A percentile compares a stretch with the other conserved stretches of the same genome.
phyloP scores from a whole-genome alignment of 2,113 vertebrate species.

The Myanophis thanlyinensis region DNA sequence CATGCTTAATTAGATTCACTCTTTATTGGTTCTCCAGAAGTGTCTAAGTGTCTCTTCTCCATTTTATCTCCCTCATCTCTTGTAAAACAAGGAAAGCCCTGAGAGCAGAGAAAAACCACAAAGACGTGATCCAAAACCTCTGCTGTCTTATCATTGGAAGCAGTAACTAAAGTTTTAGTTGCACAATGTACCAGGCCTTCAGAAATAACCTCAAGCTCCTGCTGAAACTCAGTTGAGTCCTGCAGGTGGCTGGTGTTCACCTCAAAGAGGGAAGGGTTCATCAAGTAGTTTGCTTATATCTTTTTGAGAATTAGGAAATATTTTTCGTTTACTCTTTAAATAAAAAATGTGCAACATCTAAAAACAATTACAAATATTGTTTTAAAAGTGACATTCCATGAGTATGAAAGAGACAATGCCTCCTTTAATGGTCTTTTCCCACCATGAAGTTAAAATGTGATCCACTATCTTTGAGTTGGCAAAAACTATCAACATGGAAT shows the following conservation, averaged over 20 bases:
- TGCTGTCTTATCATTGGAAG: neutral
- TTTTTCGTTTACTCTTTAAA: neutral
- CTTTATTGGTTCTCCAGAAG: neutral
- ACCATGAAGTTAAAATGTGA: neutral
- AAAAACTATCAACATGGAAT: neutral
- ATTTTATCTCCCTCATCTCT: neutral
- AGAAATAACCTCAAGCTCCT: neutral
- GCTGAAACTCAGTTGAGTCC: neutral
- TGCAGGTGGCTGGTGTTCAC: neutral
- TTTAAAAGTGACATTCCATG: neutral
- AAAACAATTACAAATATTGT: neutral
- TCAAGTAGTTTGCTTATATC: neutral
- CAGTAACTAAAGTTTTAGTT: neutral
- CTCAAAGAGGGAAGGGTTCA: neutral
- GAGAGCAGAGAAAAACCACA: neutral
- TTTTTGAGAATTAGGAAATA: neutral
- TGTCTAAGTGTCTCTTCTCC: neutral
- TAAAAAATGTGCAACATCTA: neutral
- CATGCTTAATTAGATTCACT: neutral
- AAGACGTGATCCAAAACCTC: neutral
- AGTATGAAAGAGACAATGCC: neutral
- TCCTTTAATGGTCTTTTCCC: neutral
- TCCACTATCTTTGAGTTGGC: neutral
- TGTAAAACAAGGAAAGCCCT: neutral
- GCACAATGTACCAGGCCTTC: neutral